A percentile compares a stretch with the other conserved stretches of the same genome.
phyloP scores from a whole-genome alignment of 64 coral and sea anemone species.

The Pocillopora verrucosa region DNA sequence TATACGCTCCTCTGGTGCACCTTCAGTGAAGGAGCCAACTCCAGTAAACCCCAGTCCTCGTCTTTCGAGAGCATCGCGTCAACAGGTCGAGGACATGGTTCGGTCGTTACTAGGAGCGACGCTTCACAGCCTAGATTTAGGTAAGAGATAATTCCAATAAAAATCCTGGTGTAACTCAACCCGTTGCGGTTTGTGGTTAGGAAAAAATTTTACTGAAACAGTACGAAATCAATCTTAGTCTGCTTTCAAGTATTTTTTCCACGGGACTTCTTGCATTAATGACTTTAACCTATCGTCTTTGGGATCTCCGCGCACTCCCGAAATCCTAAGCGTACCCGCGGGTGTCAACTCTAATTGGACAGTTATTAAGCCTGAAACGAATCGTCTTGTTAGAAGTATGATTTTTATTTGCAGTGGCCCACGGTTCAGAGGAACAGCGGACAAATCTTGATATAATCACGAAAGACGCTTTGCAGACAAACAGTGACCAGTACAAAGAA shows the following conservation, averaged over 20 bases:
- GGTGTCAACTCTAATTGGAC: neutral
- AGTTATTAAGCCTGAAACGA: neutral
- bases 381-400: neutral
- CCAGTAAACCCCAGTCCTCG: neutral
- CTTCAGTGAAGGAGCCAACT: neutral
- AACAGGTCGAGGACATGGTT: conserved; percentile 29
- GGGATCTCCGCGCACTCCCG: too few species aligned
- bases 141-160: neutral
- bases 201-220: too few species aligned
- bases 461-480: conserved; percentile 22
- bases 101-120: conserved; percentile 13
- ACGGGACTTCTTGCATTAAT: neutral
- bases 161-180: neutral
- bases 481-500: conserved; percentile 47
- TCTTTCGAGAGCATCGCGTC: neutral
- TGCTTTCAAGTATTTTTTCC: too few species aligned
- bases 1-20: neutral
- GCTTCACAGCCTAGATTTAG: conserved; percentile 11
- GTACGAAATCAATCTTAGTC: too few species aligned
- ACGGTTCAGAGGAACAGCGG: conserved; percentile 46
- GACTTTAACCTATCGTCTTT: neutral
- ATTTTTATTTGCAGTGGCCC: conserved; percentile 57
- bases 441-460: conserved; percentile 41
- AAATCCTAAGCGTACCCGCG: neutral
- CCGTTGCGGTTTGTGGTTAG: too few species aligned